phyloP scores from a whole-genome alignment of 2,797 vertebrate species.

The Chaenodraco wilsoni region DNA sequence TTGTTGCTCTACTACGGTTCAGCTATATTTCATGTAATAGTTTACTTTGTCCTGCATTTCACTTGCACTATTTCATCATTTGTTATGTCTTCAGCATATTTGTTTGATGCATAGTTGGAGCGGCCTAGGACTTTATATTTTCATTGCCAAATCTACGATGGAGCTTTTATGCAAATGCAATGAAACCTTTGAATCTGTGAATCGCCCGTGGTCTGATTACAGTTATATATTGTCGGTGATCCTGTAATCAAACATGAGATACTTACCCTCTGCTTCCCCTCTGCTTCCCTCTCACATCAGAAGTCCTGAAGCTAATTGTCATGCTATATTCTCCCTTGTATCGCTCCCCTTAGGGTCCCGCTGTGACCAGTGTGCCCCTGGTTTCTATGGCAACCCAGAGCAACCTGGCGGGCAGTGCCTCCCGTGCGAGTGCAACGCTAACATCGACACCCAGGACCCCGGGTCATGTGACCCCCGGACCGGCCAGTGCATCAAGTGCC shows the following conservation, averaged over 20 bases:
- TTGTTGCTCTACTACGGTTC: not conserved
- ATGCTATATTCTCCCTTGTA: not conserved
- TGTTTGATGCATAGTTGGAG: too few relatives aligned
- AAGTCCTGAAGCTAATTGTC: not conserved
- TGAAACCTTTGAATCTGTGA: too few relatives aligned
- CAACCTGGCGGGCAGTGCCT: conserved; percentile 76
- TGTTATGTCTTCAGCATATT: too few relatives aligned
- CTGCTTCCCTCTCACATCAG: not conserved
- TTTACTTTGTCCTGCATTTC: too few relatives aligned
- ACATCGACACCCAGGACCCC: conserved; percentile 86
- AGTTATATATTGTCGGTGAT: not conserved
- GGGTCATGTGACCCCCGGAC: conserved; percentile 86
- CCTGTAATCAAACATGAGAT: not conserved
- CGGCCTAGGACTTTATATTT: too few relatives aligned
- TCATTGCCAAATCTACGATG: too few relatives aligned
- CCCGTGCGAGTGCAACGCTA: conserved; percentile 88
- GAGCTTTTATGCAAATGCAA: too few relatives aligned
- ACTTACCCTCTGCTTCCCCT: not conserved
- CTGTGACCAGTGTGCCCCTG: conserved; percentile 87
- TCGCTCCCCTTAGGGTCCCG: conserved; percentile 76
- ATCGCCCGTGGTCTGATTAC: not conserved
- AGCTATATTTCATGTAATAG: too few relatives aligned
- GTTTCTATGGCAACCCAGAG: conserved; percentile 86
- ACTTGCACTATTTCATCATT: too few relatives aligned
- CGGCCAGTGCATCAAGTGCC: conserved; percentile 86